Conservation (phyloP, 1,140 invertebrate species). For the Penaeus japonicus region DNA sequence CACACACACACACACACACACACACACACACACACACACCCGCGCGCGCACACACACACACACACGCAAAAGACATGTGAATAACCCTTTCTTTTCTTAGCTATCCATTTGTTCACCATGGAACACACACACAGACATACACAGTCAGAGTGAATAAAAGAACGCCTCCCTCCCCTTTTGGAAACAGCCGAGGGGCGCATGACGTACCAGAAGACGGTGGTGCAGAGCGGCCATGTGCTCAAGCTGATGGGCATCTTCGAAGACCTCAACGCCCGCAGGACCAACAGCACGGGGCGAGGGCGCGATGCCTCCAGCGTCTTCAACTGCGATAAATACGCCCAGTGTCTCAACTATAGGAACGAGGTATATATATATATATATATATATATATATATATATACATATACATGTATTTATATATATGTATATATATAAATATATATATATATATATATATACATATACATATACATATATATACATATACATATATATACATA, state of each 20-base stretch:
- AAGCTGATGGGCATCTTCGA: constrained; percentile 63
- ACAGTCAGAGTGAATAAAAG: not conserved
- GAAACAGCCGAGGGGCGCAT: constrained; percentile 36
- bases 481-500: too few species aligned
- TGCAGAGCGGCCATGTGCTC: constrained; percentile 62
- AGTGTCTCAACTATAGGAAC: constrained; percentile 63
- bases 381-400: too few species aligned
- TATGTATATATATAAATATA: too few species aligned
- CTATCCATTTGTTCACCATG: too few species aligned
- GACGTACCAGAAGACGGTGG: constrained; percentile 59
- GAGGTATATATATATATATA: constrained; percentile 56
- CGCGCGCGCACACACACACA: too few species aligned
- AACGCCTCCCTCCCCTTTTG: not conserved
- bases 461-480: too few species aligned
- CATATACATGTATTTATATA: too few species aligned
- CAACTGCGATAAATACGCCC: constrained; percentile 62
- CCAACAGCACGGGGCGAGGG: constrained; percentile 53
- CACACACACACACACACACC: too few species aligned
- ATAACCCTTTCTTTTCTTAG: too few species aligned
- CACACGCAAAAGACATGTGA: too few species aligned
- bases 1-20: too few species aligned
- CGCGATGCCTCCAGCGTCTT: constrained; percentile 11
- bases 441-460: too few species aligned
- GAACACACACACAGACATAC: not conserved
- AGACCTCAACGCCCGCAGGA: constrained; percentile 61